Evolutionary conservation across 1,140 invertebrate species (phyloP).

Genomic region (Lasioglossum baleicum): DNA sequence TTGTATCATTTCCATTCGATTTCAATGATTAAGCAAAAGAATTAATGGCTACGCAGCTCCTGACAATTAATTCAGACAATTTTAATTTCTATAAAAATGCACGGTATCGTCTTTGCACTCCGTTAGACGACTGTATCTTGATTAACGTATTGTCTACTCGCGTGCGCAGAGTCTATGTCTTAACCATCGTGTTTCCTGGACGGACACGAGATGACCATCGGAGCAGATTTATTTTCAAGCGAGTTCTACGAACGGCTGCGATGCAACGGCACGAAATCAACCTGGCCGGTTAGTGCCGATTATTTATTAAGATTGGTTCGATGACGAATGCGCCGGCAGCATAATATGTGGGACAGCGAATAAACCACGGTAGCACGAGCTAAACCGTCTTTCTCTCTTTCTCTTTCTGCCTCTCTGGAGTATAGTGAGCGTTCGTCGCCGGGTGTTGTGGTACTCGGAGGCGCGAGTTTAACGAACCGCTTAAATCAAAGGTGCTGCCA

Average conservation of each 20-base stretch:
- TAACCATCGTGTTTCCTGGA: neutral
- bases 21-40: too few relatives aligned
- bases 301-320: slow-evolving; percentile 72
- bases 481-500: slow-evolving; percentile 50
- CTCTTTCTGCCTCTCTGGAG: too few relatives aligned
- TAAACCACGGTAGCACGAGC: slow-evolving; percentile 36
- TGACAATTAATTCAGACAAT: too few relatives aligned
- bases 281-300: slow-evolving; percentile 22
- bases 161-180: slow-evolving; percentile 10
- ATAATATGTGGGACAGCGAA: slow-evolving; percentile 60
- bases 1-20: too few relatives aligned
- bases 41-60: too few relatives aligned
- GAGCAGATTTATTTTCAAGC: slow-evolving; percentile 42
- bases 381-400: too few relatives aligned
- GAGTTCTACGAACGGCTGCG: slow-evolving; percentile 45
- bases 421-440: slow-evolving; percentile 12
- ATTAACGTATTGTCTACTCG: slow-evolving; percentile 10
- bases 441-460: slow-evolving; percentile 1
- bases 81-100: too few relatives aligned
- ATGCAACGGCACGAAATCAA: slow-evolving; percentile 13
- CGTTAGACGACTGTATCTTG: neutral
- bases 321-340: slow-evolving; percentile 54
- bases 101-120: neutral
- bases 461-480: slow-evolving; percentile 53
- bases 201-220: neutral